Percentiles rank a stretch among this genome's conserved stretches.
Conservation (phyloP, 2,888 invertebrate genomes). For the Brenthis ino region DNA sequence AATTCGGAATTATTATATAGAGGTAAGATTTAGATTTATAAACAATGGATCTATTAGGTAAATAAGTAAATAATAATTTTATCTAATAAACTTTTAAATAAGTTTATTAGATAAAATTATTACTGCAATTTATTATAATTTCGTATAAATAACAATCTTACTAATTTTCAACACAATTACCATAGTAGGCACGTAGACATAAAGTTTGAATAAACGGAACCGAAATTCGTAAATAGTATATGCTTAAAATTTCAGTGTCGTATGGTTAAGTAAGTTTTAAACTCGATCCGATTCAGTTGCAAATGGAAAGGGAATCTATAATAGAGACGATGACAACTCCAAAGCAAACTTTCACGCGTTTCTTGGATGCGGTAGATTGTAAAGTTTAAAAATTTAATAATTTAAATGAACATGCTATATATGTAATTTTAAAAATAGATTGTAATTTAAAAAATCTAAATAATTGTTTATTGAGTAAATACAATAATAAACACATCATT, state of each 20-base stretch:
- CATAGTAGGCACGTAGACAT: too few relatives aligned
- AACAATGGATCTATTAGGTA: too few relatives aligned
- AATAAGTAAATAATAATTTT: too few relatives aligned
- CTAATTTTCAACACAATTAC: too few relatives aligned
- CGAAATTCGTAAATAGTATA: background rate
- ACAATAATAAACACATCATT: too few relatives aligned
- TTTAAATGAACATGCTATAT: background rate
- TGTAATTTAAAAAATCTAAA: too few relatives aligned
- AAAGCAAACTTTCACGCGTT: slow-evolving; percentile 20
- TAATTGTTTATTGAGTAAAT: too few relatives aligned
- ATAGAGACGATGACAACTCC: slow-evolving; percentile 47
- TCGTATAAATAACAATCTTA: too few relatives aligned
- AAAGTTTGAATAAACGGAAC: too few relatives aligned
- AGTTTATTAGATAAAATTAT: too few relatives aligned
- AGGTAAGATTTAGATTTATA: slow-evolving; percentile 58
- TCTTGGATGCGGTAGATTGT: slow-evolving; percentile 45
- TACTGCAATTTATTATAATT: too few relatives aligned
- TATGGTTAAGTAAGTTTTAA: slow-evolving; percentile 12
- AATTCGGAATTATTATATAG: slow-evolving; percentile 72
- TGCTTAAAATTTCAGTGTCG: slow-evolving; percentile 15
- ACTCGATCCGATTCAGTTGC: slow-evolving; percentile 48
- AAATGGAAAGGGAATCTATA: slow-evolving; percentile 70
- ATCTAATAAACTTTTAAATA: too few relatives aligned
- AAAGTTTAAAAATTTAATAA: slow-evolving; percentile 14
- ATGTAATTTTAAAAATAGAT: background rate